Evolutionary conservation across 2,113 vertebrate genomes (phyloP).

Genomic region (Pelecanoides urinatrix): DNA sequence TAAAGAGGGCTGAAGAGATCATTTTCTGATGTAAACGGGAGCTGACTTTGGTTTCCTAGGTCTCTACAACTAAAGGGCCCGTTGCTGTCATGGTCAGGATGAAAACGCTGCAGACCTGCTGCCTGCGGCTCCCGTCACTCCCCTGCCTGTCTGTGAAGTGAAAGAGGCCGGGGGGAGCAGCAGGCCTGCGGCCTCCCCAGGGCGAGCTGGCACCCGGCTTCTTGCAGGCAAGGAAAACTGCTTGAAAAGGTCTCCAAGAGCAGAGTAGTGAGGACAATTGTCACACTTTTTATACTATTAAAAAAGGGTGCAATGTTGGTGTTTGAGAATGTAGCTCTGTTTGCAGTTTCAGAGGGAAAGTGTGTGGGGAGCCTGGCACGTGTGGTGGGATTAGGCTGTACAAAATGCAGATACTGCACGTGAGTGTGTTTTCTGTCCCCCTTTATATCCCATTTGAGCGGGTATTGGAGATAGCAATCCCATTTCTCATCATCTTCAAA

Average conservation of each 20-base stretch:
- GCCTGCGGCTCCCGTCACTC: background rate
- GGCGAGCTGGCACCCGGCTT: background rate
- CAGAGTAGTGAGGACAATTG: background rate
- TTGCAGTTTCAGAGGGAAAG: background rate
- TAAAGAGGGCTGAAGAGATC: background rate
- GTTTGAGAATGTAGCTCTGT: background rate
- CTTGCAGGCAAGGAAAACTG: background rate
- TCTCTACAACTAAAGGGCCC: background rate
- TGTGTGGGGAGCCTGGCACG: background rate
- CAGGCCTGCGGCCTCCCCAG: accelerated
- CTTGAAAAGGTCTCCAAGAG: background rate
- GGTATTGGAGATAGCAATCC: background rate
- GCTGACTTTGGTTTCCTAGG: background rate
- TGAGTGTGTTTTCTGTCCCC: background rate
- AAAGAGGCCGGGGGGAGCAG: too few relatives aligned
- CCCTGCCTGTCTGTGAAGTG: background rate
- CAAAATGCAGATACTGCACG: background rate
- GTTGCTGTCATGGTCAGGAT: background rate
- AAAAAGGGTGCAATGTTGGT: background rate
- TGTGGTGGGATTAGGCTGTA: background rate
- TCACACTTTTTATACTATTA: background rate
- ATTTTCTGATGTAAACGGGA: background rate
- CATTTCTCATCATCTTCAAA: background rate
- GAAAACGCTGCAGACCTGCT: background rate
- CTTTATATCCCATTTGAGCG: background rate